Percentiles rank a stretch among this genome's conserved stretches.
Evolutionary conservation across 2,888 invertebrate genomes (phyloP).

Genomic region (Chorisops tibialis): DNA sequence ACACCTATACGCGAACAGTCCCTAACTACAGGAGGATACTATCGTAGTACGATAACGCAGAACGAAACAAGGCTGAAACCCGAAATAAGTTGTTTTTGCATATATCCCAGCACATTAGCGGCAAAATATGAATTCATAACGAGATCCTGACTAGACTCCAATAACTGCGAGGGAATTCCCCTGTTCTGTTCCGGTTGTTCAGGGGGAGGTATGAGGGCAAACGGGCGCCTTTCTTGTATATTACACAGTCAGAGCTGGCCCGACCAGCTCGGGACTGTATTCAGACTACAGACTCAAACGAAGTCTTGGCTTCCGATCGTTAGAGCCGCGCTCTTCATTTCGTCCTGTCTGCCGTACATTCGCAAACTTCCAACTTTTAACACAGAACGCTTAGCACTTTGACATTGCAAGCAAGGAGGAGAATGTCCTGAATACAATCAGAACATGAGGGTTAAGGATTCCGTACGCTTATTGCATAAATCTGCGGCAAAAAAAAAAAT

Average conservation of each 20-base stretch:
- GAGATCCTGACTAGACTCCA: constrained; percentile 31
- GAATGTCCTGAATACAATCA: too few species aligned
- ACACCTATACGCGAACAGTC: too few species aligned
- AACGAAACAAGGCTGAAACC: background rate
- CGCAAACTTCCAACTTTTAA: too few species aligned
- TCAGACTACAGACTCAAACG: too few species aligned
- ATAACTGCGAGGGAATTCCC: constrained; percentile 20
- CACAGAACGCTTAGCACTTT: too few species aligned
- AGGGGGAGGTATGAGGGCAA: background rate
- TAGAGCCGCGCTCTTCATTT: background rate
- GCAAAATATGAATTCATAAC: constrained; percentile 31
- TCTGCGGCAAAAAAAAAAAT: constrained; percentile 15
- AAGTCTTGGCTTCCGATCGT: background rate
- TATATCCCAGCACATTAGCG: constrained; percentile 27
- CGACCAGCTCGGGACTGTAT: too few species aligned
- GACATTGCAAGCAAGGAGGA: too few species aligned
- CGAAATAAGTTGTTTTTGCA: constrained; percentile 27
- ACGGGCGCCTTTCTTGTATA: background rate
- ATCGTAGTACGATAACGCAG: constrained; percentile 8
- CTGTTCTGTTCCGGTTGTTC: constrained; percentile 3
- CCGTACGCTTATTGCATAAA: constrained; percentile 22
- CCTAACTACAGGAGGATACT: background rate
- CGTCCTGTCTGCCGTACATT: background rate
- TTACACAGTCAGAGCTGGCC: too few species aligned
- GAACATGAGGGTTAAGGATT: too few species aligned